phyloP scores from a whole-genome alignment of 2,888 invertebrate genomes.

The Scaptomyza parva region DNA sequence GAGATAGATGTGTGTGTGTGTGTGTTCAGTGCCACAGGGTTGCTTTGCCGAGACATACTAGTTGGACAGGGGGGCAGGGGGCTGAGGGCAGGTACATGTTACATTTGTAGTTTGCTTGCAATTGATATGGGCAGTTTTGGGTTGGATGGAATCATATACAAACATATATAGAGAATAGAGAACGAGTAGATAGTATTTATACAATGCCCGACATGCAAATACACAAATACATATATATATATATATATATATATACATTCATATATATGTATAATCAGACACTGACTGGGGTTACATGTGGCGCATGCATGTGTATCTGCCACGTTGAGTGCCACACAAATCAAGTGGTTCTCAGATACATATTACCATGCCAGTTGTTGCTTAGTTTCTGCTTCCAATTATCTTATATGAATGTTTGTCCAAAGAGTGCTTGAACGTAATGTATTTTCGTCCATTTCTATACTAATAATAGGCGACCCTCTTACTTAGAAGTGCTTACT shows the following conservation, averaged over 20 bases:
- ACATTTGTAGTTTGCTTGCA: conserved; percentile 40
- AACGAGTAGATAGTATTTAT: neutral
- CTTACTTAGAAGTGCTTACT: neutral
- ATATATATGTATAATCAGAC: neutral
- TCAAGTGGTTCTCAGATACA: neutral
- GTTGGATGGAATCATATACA: conserved; percentile 29
- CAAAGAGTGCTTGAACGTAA: neutral
- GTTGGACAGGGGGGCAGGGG: neutral
- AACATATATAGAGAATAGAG: no score
- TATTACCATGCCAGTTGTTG: neutral
- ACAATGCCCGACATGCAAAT: neutral
- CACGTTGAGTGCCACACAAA: conserved; percentile 1
- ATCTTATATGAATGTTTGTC: neutral
- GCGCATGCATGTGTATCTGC: neutral
- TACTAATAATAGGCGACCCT: neutral
- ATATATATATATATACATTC: neutral
- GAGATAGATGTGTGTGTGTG: neutral
- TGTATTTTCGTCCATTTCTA: neutral
- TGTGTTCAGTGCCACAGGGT: conserved; percentile 8
- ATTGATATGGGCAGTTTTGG: conserved; percentile 48
- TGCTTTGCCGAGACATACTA: neutral
- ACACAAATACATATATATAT: neutral
- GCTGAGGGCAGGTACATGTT: conserved; percentile 12
- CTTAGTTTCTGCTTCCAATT: neutral
- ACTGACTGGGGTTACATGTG: neutral